Base-by-base conservation (phyloP, 2,888 invertebrate species). In the Polydrusus tereticollis region DNA sequence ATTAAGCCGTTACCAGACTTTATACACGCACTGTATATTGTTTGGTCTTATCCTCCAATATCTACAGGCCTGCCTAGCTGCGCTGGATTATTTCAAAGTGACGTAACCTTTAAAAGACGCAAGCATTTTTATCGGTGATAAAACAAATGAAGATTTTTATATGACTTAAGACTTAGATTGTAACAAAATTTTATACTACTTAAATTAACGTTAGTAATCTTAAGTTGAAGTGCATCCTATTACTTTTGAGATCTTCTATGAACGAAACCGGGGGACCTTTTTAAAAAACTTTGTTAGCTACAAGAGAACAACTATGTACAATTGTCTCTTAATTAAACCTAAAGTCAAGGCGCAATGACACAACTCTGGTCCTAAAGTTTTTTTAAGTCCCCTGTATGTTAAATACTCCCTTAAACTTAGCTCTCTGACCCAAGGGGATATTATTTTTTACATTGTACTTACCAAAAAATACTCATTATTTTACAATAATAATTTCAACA, bases 381-480 rank as follows among this genome's bases (percentile, higher is more conserved):
- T 59, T 58, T 38, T n/a, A 2, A 66, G 58, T 14, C 58, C 43
- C 41, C 41, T 18, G 12, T 21, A 47, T 14, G 20, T 52, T 23
- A 41, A 68, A 72, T 70, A 67, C 74, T 74, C 74, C 62, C 38
- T 50, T 23, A 47, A n/a, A 58, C 62, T 73, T 75, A 18, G 70
- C 74, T 74, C 76, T 76, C 76, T 77, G 60, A 50, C 43, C 18
- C 14, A 67, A 75, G 76, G 72, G 69, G 75, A 75, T 67, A 72
- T 72, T 76, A 68, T 75, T 50, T 50, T 76, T 76, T 77, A n/a
- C 73, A 69, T 74, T 77, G 78, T 79, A 79, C 79, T 79, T 79
- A 79, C 76, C 38, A 65, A 63, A 75, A 75, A 78, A 79, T 78
- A 79, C 77, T 79, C 76, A 77, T 77, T 76, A 75, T 76, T 69